These are phyloP conservation scores for Cheumatopsyche charites DNA, from an alignment of 1,140 invertebrate species.

Conservation along the genomic window DNA sequence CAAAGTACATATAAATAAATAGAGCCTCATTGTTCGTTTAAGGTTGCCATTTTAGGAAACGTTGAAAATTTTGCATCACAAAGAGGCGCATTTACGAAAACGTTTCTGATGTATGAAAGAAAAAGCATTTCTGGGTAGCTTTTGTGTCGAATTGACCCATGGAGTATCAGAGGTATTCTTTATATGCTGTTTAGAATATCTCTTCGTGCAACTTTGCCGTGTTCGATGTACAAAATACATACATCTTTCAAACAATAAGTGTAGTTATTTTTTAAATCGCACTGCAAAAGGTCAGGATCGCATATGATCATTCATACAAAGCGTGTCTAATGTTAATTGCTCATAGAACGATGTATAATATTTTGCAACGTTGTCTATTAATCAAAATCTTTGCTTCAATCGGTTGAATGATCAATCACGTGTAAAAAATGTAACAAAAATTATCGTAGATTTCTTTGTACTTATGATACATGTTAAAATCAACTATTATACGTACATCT, in stretches of 20 bases:
- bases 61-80: constrained; percentile 1
- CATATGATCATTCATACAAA: background rate
- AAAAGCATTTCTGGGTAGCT: background rate
- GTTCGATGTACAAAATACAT: too few species aligned
- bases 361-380: background rate
- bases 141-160: background rate
- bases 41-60: background rate
- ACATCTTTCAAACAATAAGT: too few species aligned
- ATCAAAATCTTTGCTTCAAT: background rate
- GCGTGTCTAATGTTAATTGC: background rate
- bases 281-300: background rate
- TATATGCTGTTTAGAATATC: background rate
- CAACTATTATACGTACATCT: too few species aligned
- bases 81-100: constrained; percentile 7
- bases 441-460: background rate
- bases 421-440: background rate
- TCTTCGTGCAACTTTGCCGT: background rate
- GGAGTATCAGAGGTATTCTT: background rate
- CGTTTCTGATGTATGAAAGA: background rate
- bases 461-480: too few species aligned
- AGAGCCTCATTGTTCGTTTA: background rate
- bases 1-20: constrained; percentile 7
- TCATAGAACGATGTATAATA: background rate
- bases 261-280: background rate
- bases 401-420: background rate